These are phyloP conservation scores for Pachycephala philippinensis DNA, from an alignment of 2,113 vertebrate species.

Conservation along the genomic window DNA sequence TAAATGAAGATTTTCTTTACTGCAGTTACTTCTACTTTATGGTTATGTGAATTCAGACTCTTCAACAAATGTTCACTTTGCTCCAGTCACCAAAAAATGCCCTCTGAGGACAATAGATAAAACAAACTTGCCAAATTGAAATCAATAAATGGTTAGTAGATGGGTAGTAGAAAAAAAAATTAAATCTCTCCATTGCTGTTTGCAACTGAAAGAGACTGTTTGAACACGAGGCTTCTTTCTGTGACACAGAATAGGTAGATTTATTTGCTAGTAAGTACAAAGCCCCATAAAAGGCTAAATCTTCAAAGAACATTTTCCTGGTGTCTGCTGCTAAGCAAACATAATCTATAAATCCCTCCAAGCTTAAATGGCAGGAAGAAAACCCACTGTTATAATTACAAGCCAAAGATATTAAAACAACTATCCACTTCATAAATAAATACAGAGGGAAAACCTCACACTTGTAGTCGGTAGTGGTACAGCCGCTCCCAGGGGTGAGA, in stretches of 20 bases:
- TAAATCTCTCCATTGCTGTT: background rate
- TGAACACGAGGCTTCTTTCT: background rate
- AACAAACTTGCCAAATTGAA: background rate
- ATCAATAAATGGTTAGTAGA: background rate
- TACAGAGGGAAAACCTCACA: background rate
- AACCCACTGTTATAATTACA: slow-evolving; percentile 2
- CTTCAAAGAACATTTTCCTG: background rate
- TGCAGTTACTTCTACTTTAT: background rate
- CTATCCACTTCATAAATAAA: slow-evolving; percentile 13
- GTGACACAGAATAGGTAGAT: background rate
- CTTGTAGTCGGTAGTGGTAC: background rate
- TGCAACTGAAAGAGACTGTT: background rate
- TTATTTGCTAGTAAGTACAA: background rate
- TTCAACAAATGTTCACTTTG: background rate
- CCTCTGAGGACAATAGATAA: background rate
- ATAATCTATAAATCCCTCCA: background rate
- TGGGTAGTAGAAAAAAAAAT: background rate
- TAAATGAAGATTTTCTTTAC: background rate
- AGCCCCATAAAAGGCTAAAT: background rate
- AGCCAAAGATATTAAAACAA: background rate
- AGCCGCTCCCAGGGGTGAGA: slow-evolving; percentile 15
- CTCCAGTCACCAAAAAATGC: background rate
- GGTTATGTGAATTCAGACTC: background rate
- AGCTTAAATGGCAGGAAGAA: background rate
- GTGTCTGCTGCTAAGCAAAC: background rate